A percentile compares a stretch with the other conserved stretches of the same genome.
Conservation (phyloP, 2,888 invertebrate species). For the Lithophane socia region DNA sequence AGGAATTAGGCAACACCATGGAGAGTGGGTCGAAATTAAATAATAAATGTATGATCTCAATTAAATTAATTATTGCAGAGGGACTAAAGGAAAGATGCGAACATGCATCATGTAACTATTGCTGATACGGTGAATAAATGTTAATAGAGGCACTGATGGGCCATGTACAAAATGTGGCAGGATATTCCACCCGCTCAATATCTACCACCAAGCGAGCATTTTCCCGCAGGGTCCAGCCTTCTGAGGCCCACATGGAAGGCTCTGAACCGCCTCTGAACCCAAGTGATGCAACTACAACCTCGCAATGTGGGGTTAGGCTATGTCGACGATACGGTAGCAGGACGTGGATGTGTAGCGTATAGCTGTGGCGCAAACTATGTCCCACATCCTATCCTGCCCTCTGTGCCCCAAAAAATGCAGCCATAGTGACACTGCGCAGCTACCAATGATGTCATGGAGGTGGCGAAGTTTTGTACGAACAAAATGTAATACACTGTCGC, state of each 20-base stretch:
- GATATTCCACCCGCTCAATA: too few species aligned
- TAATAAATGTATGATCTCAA: background rate
- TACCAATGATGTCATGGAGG: background rate
- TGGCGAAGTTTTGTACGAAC: background rate
- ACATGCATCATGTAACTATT: background rate
- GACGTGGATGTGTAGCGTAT: background rate
- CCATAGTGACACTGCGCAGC: background rate
- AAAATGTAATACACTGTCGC: background rate
- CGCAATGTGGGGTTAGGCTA: background rate
- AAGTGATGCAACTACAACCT: background rate
- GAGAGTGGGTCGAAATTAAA: background rate
- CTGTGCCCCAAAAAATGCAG: background rate
- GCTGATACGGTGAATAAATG: background rate
- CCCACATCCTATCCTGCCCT: background rate
- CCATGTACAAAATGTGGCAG: background rate
- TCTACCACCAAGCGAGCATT: background rate
- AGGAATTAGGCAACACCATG: background rate
- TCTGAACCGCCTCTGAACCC: background rate
- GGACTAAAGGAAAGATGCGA: background rate
- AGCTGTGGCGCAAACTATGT: background rate
- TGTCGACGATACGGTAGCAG: background rate
- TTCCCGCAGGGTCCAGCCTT: background rate
- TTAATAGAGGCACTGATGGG: background rate
- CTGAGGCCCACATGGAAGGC: background rate
- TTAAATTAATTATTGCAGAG: background rate